Percentiles rank a stretch among this genome's conserved stretches.
Evolutionary conservation across 2,797 vertebrate genomes (phyloP).

Genomic region (Enteromius unitaeniatus): DNA sequence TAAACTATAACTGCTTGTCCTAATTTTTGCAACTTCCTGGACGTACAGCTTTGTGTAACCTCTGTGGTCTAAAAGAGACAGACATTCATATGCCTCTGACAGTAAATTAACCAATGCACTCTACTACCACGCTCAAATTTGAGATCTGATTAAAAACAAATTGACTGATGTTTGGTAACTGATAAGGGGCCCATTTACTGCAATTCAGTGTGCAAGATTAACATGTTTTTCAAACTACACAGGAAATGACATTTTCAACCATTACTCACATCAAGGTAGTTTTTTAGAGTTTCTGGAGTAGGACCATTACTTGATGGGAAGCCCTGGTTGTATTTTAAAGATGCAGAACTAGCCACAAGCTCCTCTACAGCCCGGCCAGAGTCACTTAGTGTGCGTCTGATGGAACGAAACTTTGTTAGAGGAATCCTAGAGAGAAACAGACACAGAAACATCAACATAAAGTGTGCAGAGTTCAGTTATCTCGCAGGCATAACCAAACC

Average conservation of each 20-base stretch:
- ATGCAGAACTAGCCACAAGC: conserved; percentile 70
- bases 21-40: not conserved
- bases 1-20: not conserved
- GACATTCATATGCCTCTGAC: not conserved
- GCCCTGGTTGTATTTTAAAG: conserved; percentile 84
- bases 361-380: conserved; percentile 75
- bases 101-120: not conserved
- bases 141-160: not conserved
- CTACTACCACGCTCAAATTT: not conserved
- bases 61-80: not conserved
- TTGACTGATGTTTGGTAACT: conserved; percentile 53
- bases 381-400: conserved; percentile 85
- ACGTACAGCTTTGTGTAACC: not conserved
- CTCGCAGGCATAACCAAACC: not conserved
- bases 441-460: not conserved
- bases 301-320: conserved; percentile 73
- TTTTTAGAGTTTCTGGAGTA: conserved; percentile 89
- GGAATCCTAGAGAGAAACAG: conserved; percentile 82
- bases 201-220: conserved; percentile 26
- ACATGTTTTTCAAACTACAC: conserved; percentile 16
- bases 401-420: conserved; percentile 88
- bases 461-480: not conserved
- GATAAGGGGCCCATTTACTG: conserved; percentile 20
- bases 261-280: conserved; percentile 93
- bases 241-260: not conserved